A percentile compares a stretch with the other conserved stretches of the same genome.
Conservation (phyloP, 2,888 invertebrate genomes). For the Lymantria monacha region DNA sequence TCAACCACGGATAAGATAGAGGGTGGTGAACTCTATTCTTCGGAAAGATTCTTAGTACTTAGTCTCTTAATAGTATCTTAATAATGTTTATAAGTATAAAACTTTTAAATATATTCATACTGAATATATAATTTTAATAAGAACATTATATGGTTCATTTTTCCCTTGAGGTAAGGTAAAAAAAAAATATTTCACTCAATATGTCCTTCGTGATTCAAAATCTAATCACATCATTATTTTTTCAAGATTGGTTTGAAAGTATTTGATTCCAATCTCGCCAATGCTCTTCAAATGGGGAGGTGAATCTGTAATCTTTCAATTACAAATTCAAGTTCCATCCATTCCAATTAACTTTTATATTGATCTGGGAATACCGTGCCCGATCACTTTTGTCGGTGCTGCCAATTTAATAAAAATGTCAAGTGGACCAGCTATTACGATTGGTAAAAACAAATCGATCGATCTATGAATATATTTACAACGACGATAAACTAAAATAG, state of each 20-base stretch:
- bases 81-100: too few relatives aligned
- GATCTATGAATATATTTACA: slow-evolving; percentile 18
- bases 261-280: slow-evolving; percentile 34
- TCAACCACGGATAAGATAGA: too few relatives aligned
- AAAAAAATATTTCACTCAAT: too few relatives aligned
- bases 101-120: too few relatives aligned
- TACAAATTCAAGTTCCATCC: slow-evolving; percentile 68
- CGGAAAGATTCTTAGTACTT: too few relatives aligned
- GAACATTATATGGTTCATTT: too few relatives aligned
- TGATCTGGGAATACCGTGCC: slow-evolving; percentile 52
- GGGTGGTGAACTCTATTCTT: too few relatives aligned
- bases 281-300: slow-evolving; percentile 42
- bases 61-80: too few relatives aligned
- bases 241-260: neutral
- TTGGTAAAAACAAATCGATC: slow-evolving; percentile 12
- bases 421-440: slow-evolving; percentile 19
- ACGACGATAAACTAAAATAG: neutral
- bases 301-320: slow-evolving; percentile 66
- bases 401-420: slow-evolving; percentile 51
- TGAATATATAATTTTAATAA: too few relatives aligned
- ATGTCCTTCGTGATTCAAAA: too few relatives aligned
- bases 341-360: slow-evolving; percentile 70
- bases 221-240: slow-evolving; percentile 22
- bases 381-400: slow-evolving; percentile 46
- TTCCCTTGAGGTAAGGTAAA: too few relatives aligned